A percentile compares a stretch with the other conserved stretches of the same genome.
These are phyloP conservation scores for Silurus glanis DNA, from an alignment of 2,113 vertebrate genomes.

Conservation along the genomic window DNA sequence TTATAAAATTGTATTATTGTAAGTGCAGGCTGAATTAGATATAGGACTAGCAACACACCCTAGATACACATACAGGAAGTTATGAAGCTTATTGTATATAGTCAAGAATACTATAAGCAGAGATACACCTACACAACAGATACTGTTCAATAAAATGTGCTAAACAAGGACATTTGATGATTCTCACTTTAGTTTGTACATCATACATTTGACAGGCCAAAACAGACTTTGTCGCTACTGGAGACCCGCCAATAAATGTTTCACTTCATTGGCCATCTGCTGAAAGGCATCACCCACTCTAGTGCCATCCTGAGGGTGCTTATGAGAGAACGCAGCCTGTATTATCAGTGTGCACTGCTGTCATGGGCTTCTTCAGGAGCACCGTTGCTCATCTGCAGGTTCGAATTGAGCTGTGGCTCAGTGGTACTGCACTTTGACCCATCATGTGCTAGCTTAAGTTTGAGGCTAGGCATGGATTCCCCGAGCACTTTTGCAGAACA, in stretches of 20 bases:
- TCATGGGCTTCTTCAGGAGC: neutral
- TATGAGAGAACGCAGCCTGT: constrained; percentile 31
- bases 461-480: constrained; percentile 6
- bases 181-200: constrained; percentile 40
- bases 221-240: constrained; percentile 7
- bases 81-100: neutral
- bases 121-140: neutral
- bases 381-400: neutral
- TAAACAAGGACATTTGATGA: neutral
- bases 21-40: constrained; percentile 10
- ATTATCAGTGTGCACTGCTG: neutral
- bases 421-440: neutral
- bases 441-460: neutral
- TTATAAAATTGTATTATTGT: constrained; percentile 16
- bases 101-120: neutral
- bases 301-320: constrained; percentile 20
- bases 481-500: constrained; percentile 51
- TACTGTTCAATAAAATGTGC: neutral
- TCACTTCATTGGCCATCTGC: constrained; percentile 49
- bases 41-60: neutral
- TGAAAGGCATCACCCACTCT: constrained; percentile 11
- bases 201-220: constrained; percentile 46
- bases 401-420: neutral
- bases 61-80: neutral
- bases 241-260: constrained; percentile 45